Evolutionary conservation across 2,888 invertebrate genomes (phyloP), one percentile per base, ranked within the genome.

Genomic region (Parnassius smintheus): DNA sequence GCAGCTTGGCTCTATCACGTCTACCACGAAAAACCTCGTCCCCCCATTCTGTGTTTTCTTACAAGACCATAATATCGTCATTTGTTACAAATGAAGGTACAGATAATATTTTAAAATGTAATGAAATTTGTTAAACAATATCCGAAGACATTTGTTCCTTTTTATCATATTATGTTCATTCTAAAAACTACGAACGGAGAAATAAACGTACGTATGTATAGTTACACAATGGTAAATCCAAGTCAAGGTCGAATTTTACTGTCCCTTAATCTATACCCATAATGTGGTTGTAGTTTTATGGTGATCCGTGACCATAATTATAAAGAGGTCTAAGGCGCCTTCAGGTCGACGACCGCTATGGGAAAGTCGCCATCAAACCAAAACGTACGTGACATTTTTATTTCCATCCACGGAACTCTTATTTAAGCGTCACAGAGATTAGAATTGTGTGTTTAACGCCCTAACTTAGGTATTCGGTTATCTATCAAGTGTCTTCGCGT

Each of bases 171-270:
- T 35, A 35, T 35, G 35, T 35, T 35, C 35, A 35, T 35, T 35
- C 35, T 7, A 35, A 35, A 35, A 35, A 35, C 35, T 45, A 18
- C 46, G 48, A 13, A 48, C 56, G 18, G 41, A 56, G 49, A 56
- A 10, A 50, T 9, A 1, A 49, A n/a, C 49, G 12, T 41, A 57
- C 10, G 49, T 57, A 49, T 1, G 2, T 13, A 49, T 13, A n/a
- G n/a, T n/a, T n/a, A 42, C 22, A 60, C 49, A 54, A 54, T 41
- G 42, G 52, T 42, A 45, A 45, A 48, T 4, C 48, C 49, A 57
- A 69, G 66, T 72, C 82, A 86, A 84, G 83, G 86, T 74, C 81
- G 70, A 61, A 65, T 76, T 84, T 85, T 81, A 86, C 78, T 73
- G 75, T 65, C 70, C 76, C 79, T 77, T 82, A 85, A 83, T 81